Conservation (phyloP, 2,888 invertebrate genomes). For the Perithous albicinctus region DNA sequence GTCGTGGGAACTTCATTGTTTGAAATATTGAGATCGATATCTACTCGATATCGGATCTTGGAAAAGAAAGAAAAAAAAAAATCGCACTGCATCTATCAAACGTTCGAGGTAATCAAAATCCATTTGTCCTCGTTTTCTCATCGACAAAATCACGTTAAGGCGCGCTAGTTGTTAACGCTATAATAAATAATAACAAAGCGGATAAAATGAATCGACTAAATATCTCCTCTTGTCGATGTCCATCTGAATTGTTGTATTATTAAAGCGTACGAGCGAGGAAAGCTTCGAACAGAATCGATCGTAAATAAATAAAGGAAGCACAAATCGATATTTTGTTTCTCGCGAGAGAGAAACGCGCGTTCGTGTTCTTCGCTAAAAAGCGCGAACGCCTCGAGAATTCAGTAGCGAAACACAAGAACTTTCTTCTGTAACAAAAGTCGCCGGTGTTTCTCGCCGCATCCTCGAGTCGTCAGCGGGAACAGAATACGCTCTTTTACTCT, state of each 20-base stretch:
- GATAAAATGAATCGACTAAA: constrained; percentile 10
- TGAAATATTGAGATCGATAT: constrained; percentile 48
- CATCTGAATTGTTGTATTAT: constrained; percentile 10
- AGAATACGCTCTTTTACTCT: constrained; percentile 21
- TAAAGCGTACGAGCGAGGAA: neutral
- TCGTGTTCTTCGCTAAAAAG: constrained; percentile 61
- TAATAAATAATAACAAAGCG: constrained; percentile 20
- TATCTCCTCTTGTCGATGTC: neutral
- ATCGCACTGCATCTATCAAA: neutral
- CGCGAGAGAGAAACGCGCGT: neutral
- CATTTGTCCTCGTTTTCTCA: neutral
- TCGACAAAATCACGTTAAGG: neutral
- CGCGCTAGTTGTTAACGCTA: neutral
- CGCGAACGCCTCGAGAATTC: constrained; percentile 65
- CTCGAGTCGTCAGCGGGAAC: constrained; percentile 63
- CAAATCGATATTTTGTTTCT: constrained; percentile 23
- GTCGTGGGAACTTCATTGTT: neutral
- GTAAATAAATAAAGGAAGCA: neutral
- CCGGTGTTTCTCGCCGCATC: constrained; percentile 49
- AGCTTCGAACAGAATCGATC: constrained; percentile 21
- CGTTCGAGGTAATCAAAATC: neutral
- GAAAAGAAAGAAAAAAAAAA: no score
- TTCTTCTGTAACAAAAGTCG: neutral
- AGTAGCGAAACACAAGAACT: constrained; percentile 17
- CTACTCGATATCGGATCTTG: no score